Base-by-base conservation (phyloP, 92 coral and sea anemone genomes). In the Phenganax marumi region DNA sequence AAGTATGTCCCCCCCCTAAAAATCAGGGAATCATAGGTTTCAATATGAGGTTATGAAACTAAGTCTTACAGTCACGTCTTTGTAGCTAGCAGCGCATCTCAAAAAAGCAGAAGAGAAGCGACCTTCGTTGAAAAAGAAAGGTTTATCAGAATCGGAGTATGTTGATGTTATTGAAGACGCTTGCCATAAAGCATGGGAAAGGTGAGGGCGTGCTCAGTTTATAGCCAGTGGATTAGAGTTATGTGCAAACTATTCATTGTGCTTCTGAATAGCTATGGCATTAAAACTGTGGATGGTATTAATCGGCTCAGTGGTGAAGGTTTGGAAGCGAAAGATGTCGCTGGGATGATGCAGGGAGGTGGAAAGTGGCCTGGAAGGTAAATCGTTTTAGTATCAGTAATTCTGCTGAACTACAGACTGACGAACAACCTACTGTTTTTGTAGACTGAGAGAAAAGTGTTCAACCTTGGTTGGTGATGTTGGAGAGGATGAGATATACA, bases 331-430 rank as follows among this genome's bases (percentile, higher is more conserved):
- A 92, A 90, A 68, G 98, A 95, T 47, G 83, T 89, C 11, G 91
- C 98, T 53, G 98, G 98, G 52, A 95, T 95, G 98, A 95, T 95
- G 98, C 97, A 92, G 76, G 98, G 98, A 5, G 98, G 98, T n/a
- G 98, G 98, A 10, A 95, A 95, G 52, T 95, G 98, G 98, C 98
- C 98, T 13, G 94, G 94, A 64, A 95, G 98, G 98, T 95, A 50
- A 51, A 80, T 54, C 43, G 24, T 22, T 23, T 7, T 19, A 76
- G 33, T 48, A 26, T 25, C 10, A 22, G 16, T 13, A 25, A 1
- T 48, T 53, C 6, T 12, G 10, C 50, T 19, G 50, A 68, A 9
- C 50, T 18, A 22, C 24, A 13, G 16, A 10, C 50, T 33, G 43
- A 33, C 43, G 5, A 33, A 56, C 3, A 49, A 19, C 62, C 19